Evolutionary conservation across 1,140 invertebrate species (phyloP), one percentile per base, ranked within the genome.

Genomic region (Lasioglossum albipes): DNA sequence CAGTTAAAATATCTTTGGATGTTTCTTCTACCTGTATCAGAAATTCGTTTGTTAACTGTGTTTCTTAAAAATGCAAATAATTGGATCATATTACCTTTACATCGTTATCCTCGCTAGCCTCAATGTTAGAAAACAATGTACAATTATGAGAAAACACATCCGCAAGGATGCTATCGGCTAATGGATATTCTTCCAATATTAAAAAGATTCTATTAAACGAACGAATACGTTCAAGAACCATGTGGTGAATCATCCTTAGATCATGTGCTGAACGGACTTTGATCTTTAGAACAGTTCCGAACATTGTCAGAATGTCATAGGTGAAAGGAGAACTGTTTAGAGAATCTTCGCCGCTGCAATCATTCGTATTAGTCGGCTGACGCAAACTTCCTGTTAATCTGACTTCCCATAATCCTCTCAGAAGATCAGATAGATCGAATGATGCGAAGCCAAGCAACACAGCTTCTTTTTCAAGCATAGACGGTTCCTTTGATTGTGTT

Each of bases 391-490:
- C 54, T 2, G 16, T 54, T 18, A 73, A 36, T 41, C 49, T 64
- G 2, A 79, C n/a, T 64, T 79, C 69, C 76, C 69, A 57, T 52
- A 65, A 45, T 52, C 76, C 76, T 79, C 61, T 64, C 1, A 79
- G 45, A 54, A 79, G 69, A 22, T 79, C 76, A 12, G 76, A 79
- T 10, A 79, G 9, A 65, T 79, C 69, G 36, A 66, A 79, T 27
- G 64, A 13, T 10, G 49, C 61, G 18, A 73, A 49, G 0, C 76
- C 69, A 16, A 79, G 22, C 18, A 79, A 42, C 22, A 73, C 16
- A 42, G 65, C 76, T 6, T 78, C 57, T 20, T 77, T 42, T 2
- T 1, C 13, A 7, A 6, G 45, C 16, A 16, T 49, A 27, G 16
- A 20, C 7, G 20, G 0, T 12, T 7, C 9, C 10, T 68, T 36